Base-by-base conservation (phyloP, 2,888 invertebrate genomes). In the Eupsilia transversa region DNA sequence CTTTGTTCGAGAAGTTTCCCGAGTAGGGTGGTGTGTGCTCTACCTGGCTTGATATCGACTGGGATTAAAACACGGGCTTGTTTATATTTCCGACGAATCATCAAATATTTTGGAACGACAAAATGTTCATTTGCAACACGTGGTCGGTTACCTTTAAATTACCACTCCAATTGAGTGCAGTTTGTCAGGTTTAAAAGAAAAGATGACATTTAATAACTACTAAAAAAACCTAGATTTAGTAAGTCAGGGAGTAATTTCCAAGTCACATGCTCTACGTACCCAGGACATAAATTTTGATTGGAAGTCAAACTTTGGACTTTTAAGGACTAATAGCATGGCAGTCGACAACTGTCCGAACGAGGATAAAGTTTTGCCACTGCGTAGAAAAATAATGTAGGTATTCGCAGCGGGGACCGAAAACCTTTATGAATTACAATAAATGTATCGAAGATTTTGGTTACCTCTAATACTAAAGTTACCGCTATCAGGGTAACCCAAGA, bases 41-140 rank as follows among this genome's bases (percentile, higher is more conserved):
- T 77, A 69, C 41, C 77, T 63, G 33, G 57, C 41, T 77, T 60
- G 52, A 17, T 54, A 69, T 68, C 46, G 46, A 68, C n/a, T 14
- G 14, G 9, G 3, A 4, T 23, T 30, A 27, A 27, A 30, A 30
- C n/a, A 46, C 20, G 38, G 17, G 6, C 41, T 27, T 49, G 14
- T 17, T n/a, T 54, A 46, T 46, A 1, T 56, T 67, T 35, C 4
- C 2, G 7, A 30, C n/a, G 12, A 30, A 30, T 46, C 4, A 17
- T 4, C 2, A 27, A 63, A 30, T 52, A 52, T 27, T 52, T n/a
- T 52, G n/a, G n/a, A 52, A 23, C 49, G 3, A 52, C 23, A 30
- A 43, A 64, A 30, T 30, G 23, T 30, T 43, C 7, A 43, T 63
- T 41, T 27, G 14, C 6, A 54, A 27, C 5, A n/a, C 14, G 9